Base-by-base conservation (phyloP, 2,888 invertebrate genomes). In the Eristalinus sepulchralis region DNA sequence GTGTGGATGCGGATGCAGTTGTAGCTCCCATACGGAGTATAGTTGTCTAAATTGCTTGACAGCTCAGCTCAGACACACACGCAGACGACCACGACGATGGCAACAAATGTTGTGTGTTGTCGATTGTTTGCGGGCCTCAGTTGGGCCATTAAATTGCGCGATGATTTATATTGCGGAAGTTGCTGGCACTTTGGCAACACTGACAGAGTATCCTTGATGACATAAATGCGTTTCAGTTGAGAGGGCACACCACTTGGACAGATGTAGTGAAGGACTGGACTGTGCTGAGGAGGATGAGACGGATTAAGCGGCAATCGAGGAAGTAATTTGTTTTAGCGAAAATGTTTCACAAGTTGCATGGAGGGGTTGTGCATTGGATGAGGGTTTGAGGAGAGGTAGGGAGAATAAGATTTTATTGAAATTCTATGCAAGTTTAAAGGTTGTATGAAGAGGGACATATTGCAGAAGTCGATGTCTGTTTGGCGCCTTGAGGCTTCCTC, bases 131-230 rank as follows among this genome's bases (percentile, higher is more conserved):
- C 53, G 75, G 64, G n/a, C 66, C 57, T 31, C 39, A 67, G 71
- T 31, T 70, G 70, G 64, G 47, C 73, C 70, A 86, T 78, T 86
- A 82, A 82, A 86, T 78, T 75, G 70, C 71, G 75, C 66, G 57
- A 75, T 83, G 83, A 83, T 86, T 83, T 83, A 86, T 86, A 67
- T 64, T 75, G 75, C 86, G 86, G 86, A 86, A 75, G 83, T 79
- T 67, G 83, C 71, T 86, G 86, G 75, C 78, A 78, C 66, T 76
- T 76, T 75, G 75, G 80, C 73, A 68, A 31, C 13, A 62, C 39
- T 70, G 53, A 36, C 22, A 17, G 47, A 47, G 47, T 47, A 47
- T 47, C 47, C 47, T 17, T 47, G 47, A 17, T 47, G 47, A 47
- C 47, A 47, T 47, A 47, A 47, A 47, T 47, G 47, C 8, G 47